These are phyloP conservation scores for Drosophila heteroneura DNA, from an alignment of 2,888 invertebrate species.

Conservation along the genomic window DNA sequence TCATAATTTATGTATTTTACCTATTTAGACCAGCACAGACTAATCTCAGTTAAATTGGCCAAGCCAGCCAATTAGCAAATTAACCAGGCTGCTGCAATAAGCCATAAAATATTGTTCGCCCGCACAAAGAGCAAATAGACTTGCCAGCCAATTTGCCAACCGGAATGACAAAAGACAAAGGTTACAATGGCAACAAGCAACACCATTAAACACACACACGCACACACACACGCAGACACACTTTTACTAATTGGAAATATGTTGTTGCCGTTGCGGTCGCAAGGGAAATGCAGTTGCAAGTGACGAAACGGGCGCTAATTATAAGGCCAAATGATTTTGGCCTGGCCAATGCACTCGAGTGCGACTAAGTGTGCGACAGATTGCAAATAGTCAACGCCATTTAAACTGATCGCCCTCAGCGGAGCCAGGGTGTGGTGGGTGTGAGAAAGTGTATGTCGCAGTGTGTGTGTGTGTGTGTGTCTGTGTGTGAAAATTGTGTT, in stretches of 20 bases:
- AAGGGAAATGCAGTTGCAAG: slow-evolving; percentile 36
- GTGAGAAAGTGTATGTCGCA: not conserved
- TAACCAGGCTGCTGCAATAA: slow-evolving; percentile 32
- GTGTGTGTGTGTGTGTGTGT: slow-evolving; percentile 27
- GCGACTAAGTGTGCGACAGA: slow-evolving; percentile 56
- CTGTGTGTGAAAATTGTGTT: slow-evolving; percentile 52
- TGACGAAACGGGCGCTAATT: slow-evolving; percentile 48
- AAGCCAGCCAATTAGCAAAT: slow-evolving; percentile 53
- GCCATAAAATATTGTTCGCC: slow-evolving; percentile 40
- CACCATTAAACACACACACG: slow-evolving; percentile 3
- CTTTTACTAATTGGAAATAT: slow-evolving; percentile 61
- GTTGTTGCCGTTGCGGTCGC: slow-evolving; percentile 23
- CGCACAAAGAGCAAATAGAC: slow-evolving; percentile 8
- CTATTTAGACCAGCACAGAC: slow-evolving; percentile 11
- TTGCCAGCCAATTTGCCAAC: slow-evolving; percentile 20
- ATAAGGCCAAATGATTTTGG: slow-evolving; percentile 25
- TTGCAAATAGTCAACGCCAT: slow-evolving; percentile 64
- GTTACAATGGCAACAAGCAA: slow-evolving; percentile 17
- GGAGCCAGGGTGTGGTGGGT: not conserved
- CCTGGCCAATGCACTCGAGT: slow-evolving; percentile 48
- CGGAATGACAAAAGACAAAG: slow-evolving; percentile 17
- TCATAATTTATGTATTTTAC: slow-evolving; percentile 18
- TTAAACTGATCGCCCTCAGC: slow-evolving; percentile 54
- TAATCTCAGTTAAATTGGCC: slow-evolving; percentile 47
- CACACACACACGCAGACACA: slow-evolving; percentile 14